Percentiles rank a stretch among this genome's conserved stretches.
phyloP scores from a whole-genome alignment of 2,797 vertebrate genomes.

The Brachyrhaphis roseni region DNA sequence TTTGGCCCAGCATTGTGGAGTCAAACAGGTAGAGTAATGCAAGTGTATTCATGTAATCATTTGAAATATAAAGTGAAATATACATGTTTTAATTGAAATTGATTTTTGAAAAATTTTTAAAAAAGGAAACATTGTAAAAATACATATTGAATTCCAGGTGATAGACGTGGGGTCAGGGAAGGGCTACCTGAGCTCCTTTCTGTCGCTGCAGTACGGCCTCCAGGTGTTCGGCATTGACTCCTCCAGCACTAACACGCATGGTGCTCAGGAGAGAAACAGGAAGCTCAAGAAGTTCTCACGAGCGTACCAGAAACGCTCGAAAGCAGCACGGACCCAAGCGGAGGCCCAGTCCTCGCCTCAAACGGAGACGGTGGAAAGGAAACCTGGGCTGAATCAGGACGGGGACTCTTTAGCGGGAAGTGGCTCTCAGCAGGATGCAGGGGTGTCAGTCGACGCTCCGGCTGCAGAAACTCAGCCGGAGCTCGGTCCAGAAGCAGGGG shows the following conservation, averaged over 20 bases:
- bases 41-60: not conserved
- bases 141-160: constrained; percentile 75
- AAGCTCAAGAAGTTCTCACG: constrained; percentile 95
- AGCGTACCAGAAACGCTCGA: constrained; percentile 78
- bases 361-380: constrained; percentile 6
- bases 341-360: constrained; percentile 1
- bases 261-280: constrained; percentile 93
- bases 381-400: not conserved
- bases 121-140: not conserved
- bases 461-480: constrained; percentile 30
- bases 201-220: constrained; percentile 91
- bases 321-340: constrained; percentile 1
- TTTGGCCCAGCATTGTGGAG: constrained; percentile 81
- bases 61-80: not conserved
- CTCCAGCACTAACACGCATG: constrained; percentile 90
- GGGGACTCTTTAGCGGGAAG: not conserved
- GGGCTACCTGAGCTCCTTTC: constrained; percentile 95
- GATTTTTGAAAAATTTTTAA: not conserved
- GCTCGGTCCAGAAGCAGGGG: constrained; percentile 42
- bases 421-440: constrained; percentile 20
- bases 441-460: constrained; percentile 1
- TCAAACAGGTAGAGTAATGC: constrained; percentile 86
- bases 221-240: constrained; percentile 96
- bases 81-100: not conserved
- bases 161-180: constrained; percentile 97